These are phyloP conservation scores for Pyxicephalus adspersus DNA, from an alignment of 2,113 vertebrate species.

Conservation along the genomic window DNA sequence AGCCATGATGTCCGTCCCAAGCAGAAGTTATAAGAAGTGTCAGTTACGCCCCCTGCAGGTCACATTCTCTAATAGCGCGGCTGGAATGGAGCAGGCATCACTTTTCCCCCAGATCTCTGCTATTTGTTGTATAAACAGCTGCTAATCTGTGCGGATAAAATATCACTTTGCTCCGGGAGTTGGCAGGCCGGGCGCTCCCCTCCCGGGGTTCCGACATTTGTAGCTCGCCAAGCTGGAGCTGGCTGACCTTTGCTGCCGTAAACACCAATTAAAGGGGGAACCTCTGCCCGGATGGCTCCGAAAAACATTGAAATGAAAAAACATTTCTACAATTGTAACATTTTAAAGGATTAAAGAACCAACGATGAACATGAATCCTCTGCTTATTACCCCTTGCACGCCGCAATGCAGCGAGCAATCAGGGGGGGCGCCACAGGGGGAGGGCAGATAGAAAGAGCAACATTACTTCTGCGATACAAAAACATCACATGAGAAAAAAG, in stretches of 20 bases:
- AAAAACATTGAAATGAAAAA: background rate
- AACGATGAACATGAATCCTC: background rate
- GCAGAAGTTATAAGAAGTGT: no score
- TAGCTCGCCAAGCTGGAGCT: background rate
- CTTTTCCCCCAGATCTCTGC: background rate
- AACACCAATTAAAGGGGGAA: conserved; percentile 22
- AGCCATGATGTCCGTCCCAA: no score
- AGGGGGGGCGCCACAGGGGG: no score
- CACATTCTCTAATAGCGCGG: background rate
- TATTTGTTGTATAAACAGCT: background rate
- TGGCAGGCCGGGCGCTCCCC: background rate
- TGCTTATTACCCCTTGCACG: no score
- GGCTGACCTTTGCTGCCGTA: conserved; percentile 32
- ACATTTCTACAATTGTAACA: background rate
- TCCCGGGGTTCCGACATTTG: background rate
- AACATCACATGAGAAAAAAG: no score
- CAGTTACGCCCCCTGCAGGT: no score
- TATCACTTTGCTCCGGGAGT: background rate
- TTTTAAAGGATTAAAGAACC: background rate
- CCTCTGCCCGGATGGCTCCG: background rate
- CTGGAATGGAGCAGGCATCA: background rate
- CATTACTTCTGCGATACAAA: no score
- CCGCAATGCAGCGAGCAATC: no score
- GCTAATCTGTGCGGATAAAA: conserved; percentile 4
- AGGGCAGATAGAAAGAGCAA: no score